Base-by-base conservation (phyloP, 2,797 vertebrate genomes). In the Champsocephalus gunnari region DNA sequence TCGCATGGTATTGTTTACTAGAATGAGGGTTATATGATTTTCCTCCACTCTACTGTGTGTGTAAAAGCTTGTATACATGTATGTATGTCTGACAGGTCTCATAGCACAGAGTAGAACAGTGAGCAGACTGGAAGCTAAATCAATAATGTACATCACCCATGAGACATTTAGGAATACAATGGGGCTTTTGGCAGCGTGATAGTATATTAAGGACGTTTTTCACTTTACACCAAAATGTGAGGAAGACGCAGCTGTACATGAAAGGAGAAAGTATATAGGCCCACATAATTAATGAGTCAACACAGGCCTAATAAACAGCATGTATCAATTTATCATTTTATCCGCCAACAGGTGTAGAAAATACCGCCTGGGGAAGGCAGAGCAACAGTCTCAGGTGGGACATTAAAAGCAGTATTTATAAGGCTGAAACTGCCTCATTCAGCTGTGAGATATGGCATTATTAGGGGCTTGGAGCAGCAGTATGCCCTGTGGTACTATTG, bases 371-470 rank as follows among this genome's bases (percentile, higher is more conserved):
- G 71, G 85, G 75, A 75, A 82, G 75, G 55, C 55, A 77, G 70
- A 86, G 66, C 80, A 74, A 67, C 56, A 63, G 79, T 89, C 90
- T 89, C 86, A 82, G 79, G 82, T 88, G 87, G 75, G 79, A 87
- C 81, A 87, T 89, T 92, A 90, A 92, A 87, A 90, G 82, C 72
- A 79, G 80, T 89, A 90, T 90, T 92, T 89, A 92, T 92, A 88
- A 77, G 81, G 70, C 87, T 89, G 84, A 81, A 89, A 89, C 91
- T 79, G 80, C 86, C 83, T 89, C 82, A 82, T 90, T 88, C 80
- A 72, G 85, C 81, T 19, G 28, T 90, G 87, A 89, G 73, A 84
- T 86, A 91, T 82, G 74, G 65, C 75, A 79, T 84, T 91, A 86
- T 87, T 89, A 85, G 83, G 76, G 73, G 87, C 78, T 79, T 82